Base-by-base conservation (phyloP, 2,113 vertebrate species). In the Campylomormyrus tamandua region DNA sequence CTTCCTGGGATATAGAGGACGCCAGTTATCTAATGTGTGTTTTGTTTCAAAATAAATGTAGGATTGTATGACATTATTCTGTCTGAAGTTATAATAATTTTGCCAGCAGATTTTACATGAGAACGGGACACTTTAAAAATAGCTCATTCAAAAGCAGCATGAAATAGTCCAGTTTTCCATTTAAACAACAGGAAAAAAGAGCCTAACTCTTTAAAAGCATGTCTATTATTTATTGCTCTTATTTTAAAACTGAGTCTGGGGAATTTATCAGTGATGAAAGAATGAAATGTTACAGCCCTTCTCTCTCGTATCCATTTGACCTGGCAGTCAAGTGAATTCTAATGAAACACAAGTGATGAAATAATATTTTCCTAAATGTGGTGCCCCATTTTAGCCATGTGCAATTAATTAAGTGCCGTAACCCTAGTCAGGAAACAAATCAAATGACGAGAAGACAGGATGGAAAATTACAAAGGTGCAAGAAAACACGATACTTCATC, bases 191-290 rank as follows among this genome's bases (percentile, higher is more conserved):
- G 66, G 88, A 24, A 88, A 77, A 50, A 17, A 88, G n/a, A 77
- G 42, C 74, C 35, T 95, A 80, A 80, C 96, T 96, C 95, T 95
- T 94, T 95, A 96, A 88, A 90, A 88, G 74, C 74, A 80, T 94
- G 94, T 94, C 93, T 96, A 96, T 96, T 97, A 97, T 97, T 97
- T 97, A 97, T 96, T 95, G 95, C 96, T 96, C 95, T 96, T 95
- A 97, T 96, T 96, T 95, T 94, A 97, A 96, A 96, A 97, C 96
- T 80, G 35, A 35, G 95, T 96, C 96, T 96, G 94, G 96, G 96
- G 96, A 97, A 97, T 97, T 97, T 96, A 96, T 96, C 96, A 97
- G 96, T 96, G 95, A 96, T 96, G 96, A 96, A 96, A 95, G 96
- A 96, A 96, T 96, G 96, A 96, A 97, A 96, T 96, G 96, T 96